Evolutionary conservation across 2,888 invertebrate species (phyloP), one percentile per base, ranked within the genome.

Genomic region (Pelosia muscerda): DNA sequence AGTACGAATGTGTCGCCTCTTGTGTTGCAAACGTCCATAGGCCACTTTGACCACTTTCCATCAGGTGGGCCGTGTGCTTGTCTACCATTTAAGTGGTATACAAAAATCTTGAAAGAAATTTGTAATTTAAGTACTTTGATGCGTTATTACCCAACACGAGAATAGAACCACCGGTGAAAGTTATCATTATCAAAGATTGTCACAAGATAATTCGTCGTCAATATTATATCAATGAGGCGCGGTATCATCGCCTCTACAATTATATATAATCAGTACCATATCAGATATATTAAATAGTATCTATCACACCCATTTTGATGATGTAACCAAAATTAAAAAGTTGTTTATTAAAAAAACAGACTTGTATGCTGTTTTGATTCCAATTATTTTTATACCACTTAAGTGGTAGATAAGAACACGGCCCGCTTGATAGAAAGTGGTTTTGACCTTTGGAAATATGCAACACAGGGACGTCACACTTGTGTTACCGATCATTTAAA

Each of bases 221-320:
- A 23, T 60, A 38, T 23, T 23, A 42, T 28, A 26, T 61, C 25
- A 23, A 13, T 26, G 22, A n/a, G n/a, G 49, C n/a, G 6, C 6
- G 22, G 49, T 26, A 62, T 61, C 26, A 60, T 60, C 23, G 28
- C 19, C 19, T 15, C 57, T 61, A 56, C 74, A 65, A 75, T 69
- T 66, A 65, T 58, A 63, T n/a, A 54, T 69, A 66, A 78, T 66
- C 64, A 63, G 60, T 56, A 53, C 58, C 23, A 28, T n/a, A 42
- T 71, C 55, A 28, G 6, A 65, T 68, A 38, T 66, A 65, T 49
- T 49, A 49, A n/a, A n/a, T 9, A 8, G 15, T n/a, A n/a, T n/a
- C 9, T 2, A 49, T 49, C 49, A 49, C 49, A 49, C 49, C 49
- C n/a, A 49, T 9, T 19, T 9, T 49, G n/a, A n/a, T 49, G 49